Evolutionary conservation across 2,113 vertebrate genomes (phyloP).

Genomic region (Channa maculata): DNA sequence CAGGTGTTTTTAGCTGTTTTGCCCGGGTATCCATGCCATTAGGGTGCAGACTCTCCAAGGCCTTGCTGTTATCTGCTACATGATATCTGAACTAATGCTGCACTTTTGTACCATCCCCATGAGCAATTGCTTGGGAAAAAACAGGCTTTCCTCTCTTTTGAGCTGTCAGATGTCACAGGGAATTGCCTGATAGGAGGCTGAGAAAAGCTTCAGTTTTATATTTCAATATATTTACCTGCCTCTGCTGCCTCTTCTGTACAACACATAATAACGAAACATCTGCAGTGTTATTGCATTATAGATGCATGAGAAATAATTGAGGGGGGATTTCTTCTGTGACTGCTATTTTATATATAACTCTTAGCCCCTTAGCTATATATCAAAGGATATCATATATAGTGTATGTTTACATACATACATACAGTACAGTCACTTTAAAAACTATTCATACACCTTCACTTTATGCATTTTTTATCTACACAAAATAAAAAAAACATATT

Average conservation of each 20-base stretch:
- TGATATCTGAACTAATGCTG: conserved; percentile 51
- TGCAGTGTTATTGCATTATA: conserved; percentile 39
- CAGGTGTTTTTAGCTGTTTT: conserved; percentile 45
- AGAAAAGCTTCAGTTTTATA: conserved; percentile 33
- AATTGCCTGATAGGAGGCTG: conserved; percentile 31
- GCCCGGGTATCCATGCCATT: conserved; percentile 39
- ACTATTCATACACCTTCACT: too few relatives aligned
- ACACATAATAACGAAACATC: conserved; percentile 8
- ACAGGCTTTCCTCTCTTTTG: conserved; percentile 33
- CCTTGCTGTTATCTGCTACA: conserved; percentile 45
- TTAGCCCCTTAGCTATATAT: not conserved
- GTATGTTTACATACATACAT: too few relatives aligned
- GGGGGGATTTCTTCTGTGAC: conserved; percentile 2
- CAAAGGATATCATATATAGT: too few relatives aligned
- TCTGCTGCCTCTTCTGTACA: conserved; percentile 7
- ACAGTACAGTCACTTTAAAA: too few relatives aligned
- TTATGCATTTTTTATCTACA: too few relatives aligned
- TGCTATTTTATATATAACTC: not conserved
- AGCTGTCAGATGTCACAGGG: conserved; percentile 34
- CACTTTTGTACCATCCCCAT: conserved; percentile 38
- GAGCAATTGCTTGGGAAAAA: conserved; percentile 33
- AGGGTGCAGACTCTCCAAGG: conserved; percentile 24
- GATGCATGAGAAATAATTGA: conserved; percentile 20
- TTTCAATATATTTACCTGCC: conserved; percentile 39
- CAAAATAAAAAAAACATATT: too few relatives aligned